Evolutionary conservation across 2,888 invertebrate genomes (phyloP), one percentile per base, ranked within the genome.

Genomic region (Sceliomorpha sp.): DNA sequence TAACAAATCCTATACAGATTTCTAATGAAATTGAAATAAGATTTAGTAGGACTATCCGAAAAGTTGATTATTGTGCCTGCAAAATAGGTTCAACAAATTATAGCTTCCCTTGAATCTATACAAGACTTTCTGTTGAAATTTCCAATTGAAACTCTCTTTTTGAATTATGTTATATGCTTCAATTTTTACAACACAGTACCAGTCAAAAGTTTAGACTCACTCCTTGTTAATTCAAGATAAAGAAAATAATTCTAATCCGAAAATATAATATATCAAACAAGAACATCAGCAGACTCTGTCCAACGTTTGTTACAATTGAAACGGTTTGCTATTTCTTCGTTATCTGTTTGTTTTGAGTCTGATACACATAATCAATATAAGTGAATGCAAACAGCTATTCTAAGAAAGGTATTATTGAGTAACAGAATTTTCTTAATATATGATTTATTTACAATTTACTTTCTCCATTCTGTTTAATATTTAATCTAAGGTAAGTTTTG

Each of bases 251-350:
- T 29, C 29, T 29, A 29, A 9, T 9, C 12, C 12, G 32, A 32
- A 32, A 32, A 32, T 32, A 32, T 32, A 32, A 32, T 32, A 32
- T 32, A 32, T 13, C 32, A 32, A 32, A 32, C 32, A 32, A 32
- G 12, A 32, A 32, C 10, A 32, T 32, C 1, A 32, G 12, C 12
- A 32, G 1, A 32, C 32, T 32, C 32, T 32, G 9, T 32, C 9
- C 32, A 32, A 32, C 12, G 32, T 32, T 10, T 13, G 9, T 32
- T 32, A 32, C 2, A 32, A 1, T 32, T 32, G 32, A 32, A 12
- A 32, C 10, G 9, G 10, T 32, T 32, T 32, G 4, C 9, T 32
- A n/a, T 32, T n/a, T 32, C 32, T 32, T 32, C 4, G 32, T 32
- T 32, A 4, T n/a, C 32, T 32, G 12, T 10, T 32, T 32, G 12